Evolutionary conservation across 1,140 invertebrate species (phyloP).

Genomic region (Hyles vespertilio): DNA sequence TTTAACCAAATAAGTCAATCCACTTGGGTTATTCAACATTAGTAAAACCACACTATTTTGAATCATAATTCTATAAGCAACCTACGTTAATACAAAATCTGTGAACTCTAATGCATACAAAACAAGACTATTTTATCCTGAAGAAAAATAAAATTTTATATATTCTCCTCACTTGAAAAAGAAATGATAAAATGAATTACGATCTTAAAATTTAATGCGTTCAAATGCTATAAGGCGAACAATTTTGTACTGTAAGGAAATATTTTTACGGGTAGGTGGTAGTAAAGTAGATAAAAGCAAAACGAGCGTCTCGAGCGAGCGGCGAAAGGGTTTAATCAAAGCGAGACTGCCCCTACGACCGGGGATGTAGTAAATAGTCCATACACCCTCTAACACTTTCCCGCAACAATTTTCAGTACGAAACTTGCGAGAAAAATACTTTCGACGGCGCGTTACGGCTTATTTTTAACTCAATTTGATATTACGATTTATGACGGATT

Average conservation of each 20-base stretch:
- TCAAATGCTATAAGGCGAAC: background rate
- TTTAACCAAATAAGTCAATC: no score
- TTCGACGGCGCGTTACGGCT: background rate
- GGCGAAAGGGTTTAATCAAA: slow-evolving; percentile 58
- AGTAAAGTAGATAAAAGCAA: slow-evolving; percentile 54
- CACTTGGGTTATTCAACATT: no score
- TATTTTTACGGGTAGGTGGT: slow-evolving; percentile 38
- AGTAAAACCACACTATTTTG: no score
- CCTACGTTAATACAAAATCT: no score
- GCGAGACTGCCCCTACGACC: slow-evolving; percentile 36
- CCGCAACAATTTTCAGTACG: slow-evolving; percentile 8
- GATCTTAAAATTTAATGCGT: background rate
- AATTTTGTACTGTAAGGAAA: slow-evolving; percentile 4
- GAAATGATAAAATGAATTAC: no score
- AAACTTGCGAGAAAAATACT: background rate
- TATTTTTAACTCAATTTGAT: no score
- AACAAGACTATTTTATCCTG: no score
- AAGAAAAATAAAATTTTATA: no score
- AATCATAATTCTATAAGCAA: no score
- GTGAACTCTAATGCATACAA: no score
- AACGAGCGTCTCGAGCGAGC: slow-evolving; percentile 33
- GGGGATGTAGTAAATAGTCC: slow-evolving; percentile 51
- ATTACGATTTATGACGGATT: no score
- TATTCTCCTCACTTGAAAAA: no score
- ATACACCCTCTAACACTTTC: slow-evolving; percentile 15